phyloP scores from a whole-genome alignment of 2,113 vertebrate genomes.

The Marmota flaviventris region DNA sequence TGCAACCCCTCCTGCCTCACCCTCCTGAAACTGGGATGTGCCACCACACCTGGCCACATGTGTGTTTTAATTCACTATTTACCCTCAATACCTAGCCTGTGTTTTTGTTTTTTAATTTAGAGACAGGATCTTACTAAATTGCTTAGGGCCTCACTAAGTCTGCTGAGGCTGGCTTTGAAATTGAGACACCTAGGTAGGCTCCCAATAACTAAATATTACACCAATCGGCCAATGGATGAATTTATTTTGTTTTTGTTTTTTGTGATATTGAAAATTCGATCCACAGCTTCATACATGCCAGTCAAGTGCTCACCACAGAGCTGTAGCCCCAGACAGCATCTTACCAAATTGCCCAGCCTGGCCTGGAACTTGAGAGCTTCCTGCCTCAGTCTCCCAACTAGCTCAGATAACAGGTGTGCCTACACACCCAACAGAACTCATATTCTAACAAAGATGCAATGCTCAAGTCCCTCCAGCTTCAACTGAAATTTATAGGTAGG shows the following conservation, averaged over 20 bases:
- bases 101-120: neutral
- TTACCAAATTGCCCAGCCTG: neutral
- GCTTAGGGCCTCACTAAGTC: neutral
- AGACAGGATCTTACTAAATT: neutral
- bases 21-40: too few relatives aligned
- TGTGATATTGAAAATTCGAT: neutral
- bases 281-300: neutral
- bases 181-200: neutral
- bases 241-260: neutral
- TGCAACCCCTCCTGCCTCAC: too few relatives aligned
- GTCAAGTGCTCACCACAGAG: neutral
- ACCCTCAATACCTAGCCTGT: neutral
- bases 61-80: neutral
- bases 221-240: neutral
- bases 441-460: slow-evolving; percentile 6
- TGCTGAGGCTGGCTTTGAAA: neutral
- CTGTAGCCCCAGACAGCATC: neutral
- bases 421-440: neutral
- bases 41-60: too few relatives aligned
- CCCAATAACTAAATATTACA: slow-evolving; percentile 21
- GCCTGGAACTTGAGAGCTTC: neutral
- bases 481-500: neutral
- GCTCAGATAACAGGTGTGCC: neutral
- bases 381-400: neutral
- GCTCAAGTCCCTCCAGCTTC: neutral